Base-by-base conservation (phyloP, 2,888 invertebrate species). In the Macrosoma leucophasiata region DNA sequence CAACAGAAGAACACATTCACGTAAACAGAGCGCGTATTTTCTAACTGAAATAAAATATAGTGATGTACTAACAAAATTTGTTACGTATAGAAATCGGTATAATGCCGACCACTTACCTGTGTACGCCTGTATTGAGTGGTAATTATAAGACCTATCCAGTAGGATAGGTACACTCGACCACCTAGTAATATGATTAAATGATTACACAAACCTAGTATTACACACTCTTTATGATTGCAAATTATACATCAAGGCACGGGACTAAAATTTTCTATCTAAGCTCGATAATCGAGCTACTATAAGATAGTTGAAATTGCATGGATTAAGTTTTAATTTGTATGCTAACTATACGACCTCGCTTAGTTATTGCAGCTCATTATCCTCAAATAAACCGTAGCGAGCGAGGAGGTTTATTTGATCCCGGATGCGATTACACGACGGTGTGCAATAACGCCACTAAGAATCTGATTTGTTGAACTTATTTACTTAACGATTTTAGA, bases 361-460 rank as follows among this genome's bases (percentile, higher is more conserved):
- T 58, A 58, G 59, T 62, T 67, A 69, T 71, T 68, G 68, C 60
- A 38, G 48, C 62, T 67, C 65, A 71, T 71, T 74, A 73, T 68
- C 59, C 58, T 64, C 52, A 68, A 66, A 66, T 68, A 71, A 71
- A 65, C 60, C 53, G 50, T 52, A 51, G 58, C 56, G 56, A 56
- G 56, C 52, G 50, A 60, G 51, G 57, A 59, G 64, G 62, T 65
- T 74, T 70, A 74, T 74, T 75, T 74, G 76, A 76, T 77, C 63
- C 50, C 48, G 50, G 48, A 49, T 48, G 41, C 70, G 75, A 74
- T 75, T 65, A 68, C 54, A n/a, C 38, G 46, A 45, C 45, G 46
- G 47, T 39, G 40, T 36, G 44, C 52, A 46, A 53, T 46, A 46
- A 50, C 52, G 50, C 58, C 60, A 62, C 65, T 70, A 70, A 70